phyloP scores from a whole-genome alignment of 2,888 invertebrate species.

The Tanytarsus gracilentus region DNA sequence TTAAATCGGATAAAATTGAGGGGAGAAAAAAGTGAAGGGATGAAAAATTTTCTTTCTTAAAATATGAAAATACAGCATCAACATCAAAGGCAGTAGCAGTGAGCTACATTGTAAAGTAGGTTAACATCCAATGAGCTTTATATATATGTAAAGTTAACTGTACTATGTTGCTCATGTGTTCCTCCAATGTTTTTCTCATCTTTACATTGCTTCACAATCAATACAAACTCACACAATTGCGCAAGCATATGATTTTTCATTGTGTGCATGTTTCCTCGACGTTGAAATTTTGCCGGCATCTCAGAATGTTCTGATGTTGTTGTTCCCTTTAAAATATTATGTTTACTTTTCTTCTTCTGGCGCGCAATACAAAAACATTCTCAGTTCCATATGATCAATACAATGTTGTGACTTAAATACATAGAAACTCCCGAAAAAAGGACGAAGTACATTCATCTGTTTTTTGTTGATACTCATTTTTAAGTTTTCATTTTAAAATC shows the following conservation, averaged over 20 bases:
- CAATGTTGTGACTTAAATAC: background rate
- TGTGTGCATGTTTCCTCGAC: slow-evolving; percentile 16
- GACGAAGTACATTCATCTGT: slow-evolving; percentile 23
- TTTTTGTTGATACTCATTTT: slow-evolving; percentile 23
- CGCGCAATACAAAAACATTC: slow-evolving; percentile 17
- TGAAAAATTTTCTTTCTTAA: no score
- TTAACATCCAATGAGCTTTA: background rate
- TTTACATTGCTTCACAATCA: background rate
- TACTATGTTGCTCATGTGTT: slow-evolving; percentile 6
- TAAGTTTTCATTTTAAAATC: background rate
- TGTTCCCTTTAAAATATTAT: background rate
- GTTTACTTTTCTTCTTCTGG: slow-evolving; percentile 13
- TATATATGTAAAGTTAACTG: slow-evolving; percentile 4
- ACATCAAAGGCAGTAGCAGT: background rate
- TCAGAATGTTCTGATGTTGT: slow-evolving; percentile 13
- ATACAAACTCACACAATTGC: background rate
- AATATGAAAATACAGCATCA: no score
- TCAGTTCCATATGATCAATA: slow-evolving; percentile 18
- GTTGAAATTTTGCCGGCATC: slow-evolving; percentile 16
- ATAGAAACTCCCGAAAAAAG: background rate
- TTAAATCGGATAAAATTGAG: no score
- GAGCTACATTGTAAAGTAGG: slow-evolving; percentile 6
- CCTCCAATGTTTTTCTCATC: background rate
- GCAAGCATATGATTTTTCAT: background rate
- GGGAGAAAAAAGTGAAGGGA: no score